These are phyloP conservation scores for Steromphala cineraria DNA, from an alignment of 2,888 invertebrate genomes.

Conservation along the genomic window DNA sequence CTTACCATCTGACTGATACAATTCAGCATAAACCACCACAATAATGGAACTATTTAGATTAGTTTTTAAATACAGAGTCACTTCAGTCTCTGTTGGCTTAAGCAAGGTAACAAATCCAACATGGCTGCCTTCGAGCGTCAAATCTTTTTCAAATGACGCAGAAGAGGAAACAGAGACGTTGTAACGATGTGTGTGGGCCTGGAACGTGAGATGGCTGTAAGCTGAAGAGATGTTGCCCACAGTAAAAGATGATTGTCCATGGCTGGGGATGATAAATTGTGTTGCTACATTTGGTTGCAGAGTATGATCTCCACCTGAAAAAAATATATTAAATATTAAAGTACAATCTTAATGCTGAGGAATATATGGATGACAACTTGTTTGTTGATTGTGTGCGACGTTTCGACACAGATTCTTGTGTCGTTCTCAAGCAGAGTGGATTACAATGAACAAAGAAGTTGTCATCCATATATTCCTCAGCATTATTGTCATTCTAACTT, in stretches of 20 bases:
- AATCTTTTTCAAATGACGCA: conserved; percentile 20
- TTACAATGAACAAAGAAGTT: no score
- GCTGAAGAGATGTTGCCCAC: not conserved
- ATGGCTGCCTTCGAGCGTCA: conserved; percentile 41
- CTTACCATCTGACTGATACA: not conserved
- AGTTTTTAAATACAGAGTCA: not conserved
- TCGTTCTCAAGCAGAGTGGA: no score
- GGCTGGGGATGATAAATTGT: not conserved
- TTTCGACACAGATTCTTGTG: no score
- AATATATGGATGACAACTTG: no score
- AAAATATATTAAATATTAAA: not conserved
- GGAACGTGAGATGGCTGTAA: not conserved
- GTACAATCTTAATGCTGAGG: no score
- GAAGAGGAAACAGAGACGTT: conserved; percentile 45
- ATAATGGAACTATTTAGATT: not conserved
- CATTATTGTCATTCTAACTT: no score
- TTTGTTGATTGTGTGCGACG: no score
- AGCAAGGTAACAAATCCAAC: conserved; percentile 41
- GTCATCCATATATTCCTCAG: no score
- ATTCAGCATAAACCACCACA: not conserved
- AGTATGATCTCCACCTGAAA: not conserved
- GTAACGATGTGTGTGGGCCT: conserved; percentile 45
- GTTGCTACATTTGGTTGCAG: not conserved
- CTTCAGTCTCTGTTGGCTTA: not conserved
- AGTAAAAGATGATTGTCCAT: not conserved